A percentile compares a stretch with the other conserved stretches of the same genome.
These are phyloP conservation scores for Netelia virgata DNA, from an alignment of 2,888 invertebrate genomes.

Conservation along the genomic window DNA sequence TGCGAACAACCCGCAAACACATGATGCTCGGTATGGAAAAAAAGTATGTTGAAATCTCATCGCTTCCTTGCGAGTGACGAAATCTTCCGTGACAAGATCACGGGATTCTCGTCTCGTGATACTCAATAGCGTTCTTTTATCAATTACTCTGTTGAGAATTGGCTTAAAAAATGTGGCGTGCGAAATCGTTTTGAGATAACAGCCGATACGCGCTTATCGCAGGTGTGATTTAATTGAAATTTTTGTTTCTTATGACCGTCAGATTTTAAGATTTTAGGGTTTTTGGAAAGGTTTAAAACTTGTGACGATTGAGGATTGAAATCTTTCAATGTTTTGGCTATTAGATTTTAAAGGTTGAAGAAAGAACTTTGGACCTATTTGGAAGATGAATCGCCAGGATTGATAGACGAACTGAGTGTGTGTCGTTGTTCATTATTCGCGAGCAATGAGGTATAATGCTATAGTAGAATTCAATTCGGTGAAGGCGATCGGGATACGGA, in stretches of 20 bases:
- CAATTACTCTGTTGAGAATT: slow-evolving; percentile 23
- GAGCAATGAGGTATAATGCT: slow-evolving; percentile 72
- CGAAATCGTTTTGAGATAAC: too few species aligned
- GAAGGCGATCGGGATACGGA: slow-evolving; percentile 65
- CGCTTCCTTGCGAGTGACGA: slow-evolving; percentile 8
- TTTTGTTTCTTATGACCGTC: not conserved
- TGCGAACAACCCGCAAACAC: slow-evolving; percentile 29
- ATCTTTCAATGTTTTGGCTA: not conserved
- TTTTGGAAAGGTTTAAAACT: not conserved
- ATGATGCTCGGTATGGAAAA: slow-evolving; percentile 59
- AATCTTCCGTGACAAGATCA: slow-evolving; percentile 8
- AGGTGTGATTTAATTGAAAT: not conserved
- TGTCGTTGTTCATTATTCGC: slow-evolving; percentile 67
- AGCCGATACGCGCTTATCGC: too few species aligned
- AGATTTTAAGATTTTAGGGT: not conserved
- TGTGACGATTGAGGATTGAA: not conserved
- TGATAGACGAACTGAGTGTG: slow-evolving; percentile 53
- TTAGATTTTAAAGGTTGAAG: slow-evolving; percentile 6
- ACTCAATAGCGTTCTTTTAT: slow-evolving; percentile 59
- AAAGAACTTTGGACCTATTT: slow-evolving; percentile 16
- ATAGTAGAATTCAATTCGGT: slow-evolving; percentile 75
- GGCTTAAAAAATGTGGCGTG: not conserved
- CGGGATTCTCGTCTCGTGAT: slow-evolving; percentile 51
- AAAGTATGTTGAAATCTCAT: slow-evolving; percentile 73
- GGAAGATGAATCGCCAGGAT: slow-evolving; percentile 46